A percentile compares a stretch with the other conserved stretches of the same genome.
phyloP scores from a whole-genome alignment of 2,888 invertebrate species.

The Pyrrhia umbra region DNA sequence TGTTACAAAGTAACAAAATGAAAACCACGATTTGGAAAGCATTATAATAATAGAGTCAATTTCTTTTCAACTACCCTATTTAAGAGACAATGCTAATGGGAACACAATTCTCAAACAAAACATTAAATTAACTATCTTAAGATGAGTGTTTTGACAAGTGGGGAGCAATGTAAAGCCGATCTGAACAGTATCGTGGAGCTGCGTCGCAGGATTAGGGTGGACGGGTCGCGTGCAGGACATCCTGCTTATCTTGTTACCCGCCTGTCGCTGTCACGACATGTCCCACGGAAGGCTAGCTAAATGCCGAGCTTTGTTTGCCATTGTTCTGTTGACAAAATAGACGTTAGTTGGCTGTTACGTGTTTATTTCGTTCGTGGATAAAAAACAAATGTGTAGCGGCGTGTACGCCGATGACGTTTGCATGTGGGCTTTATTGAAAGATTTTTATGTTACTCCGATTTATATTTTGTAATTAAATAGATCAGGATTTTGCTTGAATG shows the following conservation, averaged over 20 bases:
- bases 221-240: slow-evolving; percentile 67
- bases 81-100: slow-evolving; percentile 33
- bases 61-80: no score
- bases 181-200: slow-evolving; percentile 52
- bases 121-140: slow-evolving; percentile 41
- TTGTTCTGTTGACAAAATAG: slow-evolving; percentile 53
- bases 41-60: no score
- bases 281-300: slow-evolving; percentile 71
- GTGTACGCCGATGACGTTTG: slow-evolving; percentile 24
- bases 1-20: no score
- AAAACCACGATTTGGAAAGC: no score
- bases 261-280: slow-evolving; percentile 76
- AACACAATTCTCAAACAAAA: slow-evolving; percentile 26
- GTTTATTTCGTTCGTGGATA: slow-evolving; percentile 10
- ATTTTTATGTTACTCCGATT: not conserved
- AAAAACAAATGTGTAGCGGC: slow-evolving; percentile 4
- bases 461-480: not conserved
- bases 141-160: slow-evolving; percentile 68
- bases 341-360: slow-evolving; percentile 33
- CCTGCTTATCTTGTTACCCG: slow-evolving; percentile 82
- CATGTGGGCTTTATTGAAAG: slow-evolving; percentile 8
- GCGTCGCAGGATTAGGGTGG: slow-evolving; percentile 70
- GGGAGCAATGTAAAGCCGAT: slow-evolving; percentile 64
- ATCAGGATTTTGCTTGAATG: not conserved
- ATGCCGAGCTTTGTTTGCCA: slow-evolving; percentile 73